phyloP scores from a whole-genome alignment of 2,888 invertebrate genomes.

The Shargacucullia verbasci region DNA sequence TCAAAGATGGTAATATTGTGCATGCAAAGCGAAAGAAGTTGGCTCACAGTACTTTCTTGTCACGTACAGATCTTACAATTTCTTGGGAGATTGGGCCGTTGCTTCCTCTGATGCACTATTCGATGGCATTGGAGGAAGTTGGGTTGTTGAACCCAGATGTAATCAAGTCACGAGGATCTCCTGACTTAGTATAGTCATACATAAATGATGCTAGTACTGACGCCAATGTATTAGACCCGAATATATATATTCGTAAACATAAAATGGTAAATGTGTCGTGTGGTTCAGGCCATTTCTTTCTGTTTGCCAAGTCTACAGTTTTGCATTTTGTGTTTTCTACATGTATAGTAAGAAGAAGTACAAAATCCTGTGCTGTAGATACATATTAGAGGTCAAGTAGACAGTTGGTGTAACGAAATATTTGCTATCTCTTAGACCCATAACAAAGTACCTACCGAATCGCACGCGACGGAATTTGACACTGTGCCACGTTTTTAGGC shows the following conservation, averaged over 20 bases:
- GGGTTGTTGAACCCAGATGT: conserved; percentile 61
- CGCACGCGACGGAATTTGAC: conserved; percentile 48
- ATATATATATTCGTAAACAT: too few relatives aligned
- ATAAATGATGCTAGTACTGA: conserved; percentile 9
- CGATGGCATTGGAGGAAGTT: conserved; percentile 37
- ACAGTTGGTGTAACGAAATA: conserved; percentile 23
- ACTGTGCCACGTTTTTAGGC: conserved; percentile 43
- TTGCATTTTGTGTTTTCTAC: not conserved
- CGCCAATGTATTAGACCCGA: conserved; percentile 1
- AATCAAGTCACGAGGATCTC: conserved; percentile 56
- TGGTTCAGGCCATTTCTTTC: too few relatives aligned
- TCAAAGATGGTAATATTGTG: conserved; percentile 38
- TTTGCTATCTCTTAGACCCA: conserved; percentile 41
- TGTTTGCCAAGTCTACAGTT: too few relatives aligned
- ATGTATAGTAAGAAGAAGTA: conserved; percentile 27
- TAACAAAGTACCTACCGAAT: too few relatives aligned
- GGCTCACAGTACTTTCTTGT: conserved; percentile 38
- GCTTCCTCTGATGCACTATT: conserved; percentile 36
- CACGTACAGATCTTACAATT: conserved; percentile 49
- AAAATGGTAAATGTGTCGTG: too few relatives aligned
- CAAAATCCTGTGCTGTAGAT: conserved; percentile 7
- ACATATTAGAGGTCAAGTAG: too few relatives aligned
- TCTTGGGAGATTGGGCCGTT: conserved; percentile 36
- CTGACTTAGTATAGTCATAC: conserved; percentile 18
- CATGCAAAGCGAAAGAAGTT: conserved; percentile 27